A percentile compares a stretch with the other conserved stretches of the same genome.
phyloP scores from a whole-genome alignment of 2,113 vertebrate species.

The Toxotes chatareus region DNA sequence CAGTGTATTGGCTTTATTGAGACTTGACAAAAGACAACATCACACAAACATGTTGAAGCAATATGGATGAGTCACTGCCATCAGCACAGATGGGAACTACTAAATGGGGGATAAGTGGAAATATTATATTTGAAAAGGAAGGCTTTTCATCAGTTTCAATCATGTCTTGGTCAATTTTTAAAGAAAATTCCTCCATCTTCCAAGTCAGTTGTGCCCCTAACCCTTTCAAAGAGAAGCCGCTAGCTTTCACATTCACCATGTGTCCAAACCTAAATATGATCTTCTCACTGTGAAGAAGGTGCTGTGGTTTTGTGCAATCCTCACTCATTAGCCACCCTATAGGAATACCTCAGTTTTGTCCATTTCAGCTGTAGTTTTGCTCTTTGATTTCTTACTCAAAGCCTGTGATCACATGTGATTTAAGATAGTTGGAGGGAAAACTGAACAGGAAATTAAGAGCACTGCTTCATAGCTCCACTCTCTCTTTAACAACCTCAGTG shows the following conservation, averaged over 20 bases:
- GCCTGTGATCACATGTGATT: conserved; percentile 8
- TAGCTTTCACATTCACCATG: background rate
- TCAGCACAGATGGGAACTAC: conserved; percentile 17
- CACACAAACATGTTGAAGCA: conserved; percentile 27
- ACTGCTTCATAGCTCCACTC: background rate
- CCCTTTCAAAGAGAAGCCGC: background rate
- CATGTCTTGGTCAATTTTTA: background rate
- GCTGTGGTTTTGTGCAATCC: background rate
- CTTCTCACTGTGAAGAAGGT: background rate
- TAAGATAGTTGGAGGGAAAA: conserved; percentile 17
- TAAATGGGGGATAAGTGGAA: conserved; percentile 18
- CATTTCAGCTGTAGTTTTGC: background rate
- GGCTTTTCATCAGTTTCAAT: conserved; percentile 23
- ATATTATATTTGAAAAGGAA: background rate
- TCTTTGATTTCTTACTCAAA: conserved; percentile 5
- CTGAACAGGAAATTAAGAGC: conserved; percentile 25
- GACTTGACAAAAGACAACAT: conserved; percentile 39
- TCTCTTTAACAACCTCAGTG: background rate
- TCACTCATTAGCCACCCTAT: background rate
- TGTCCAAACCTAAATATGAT: conserved; percentile 1
- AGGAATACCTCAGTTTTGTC: conserved; percentile 9
- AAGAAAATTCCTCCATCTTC: background rate
- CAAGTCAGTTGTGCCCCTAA: background rate
- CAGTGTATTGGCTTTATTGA: conserved; percentile 28
- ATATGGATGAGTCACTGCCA: conserved; percentile 15